phyloP scores from a whole-genome alignment of 2,888 invertebrate species.

The Chrysomela aeneicollis region DNA sequence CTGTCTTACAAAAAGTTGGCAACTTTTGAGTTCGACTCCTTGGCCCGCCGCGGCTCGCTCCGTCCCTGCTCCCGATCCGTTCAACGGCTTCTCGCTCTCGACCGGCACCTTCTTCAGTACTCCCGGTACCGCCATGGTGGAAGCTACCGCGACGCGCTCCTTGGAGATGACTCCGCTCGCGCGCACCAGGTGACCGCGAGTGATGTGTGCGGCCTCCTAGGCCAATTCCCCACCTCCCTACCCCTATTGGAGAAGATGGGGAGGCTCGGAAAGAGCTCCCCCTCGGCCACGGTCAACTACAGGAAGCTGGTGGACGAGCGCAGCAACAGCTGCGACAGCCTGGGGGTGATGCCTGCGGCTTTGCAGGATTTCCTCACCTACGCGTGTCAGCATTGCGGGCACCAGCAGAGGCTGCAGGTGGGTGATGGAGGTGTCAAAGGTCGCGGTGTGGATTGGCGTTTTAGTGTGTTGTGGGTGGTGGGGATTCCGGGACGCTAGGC shows the following conservation, averaged over 20 bases:
- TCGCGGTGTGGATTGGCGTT: no score
- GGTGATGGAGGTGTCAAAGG: slow-evolving; percentile 1
- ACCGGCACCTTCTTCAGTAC: slow-evolving; percentile 28
- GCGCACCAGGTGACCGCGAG: background rate
- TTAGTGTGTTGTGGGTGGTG: no score
- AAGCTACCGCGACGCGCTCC: background rate
- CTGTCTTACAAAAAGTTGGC: no score
- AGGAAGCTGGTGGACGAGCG: slow-evolving; percentile 68
- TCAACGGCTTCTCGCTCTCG: slow-evolving; percentile 31
- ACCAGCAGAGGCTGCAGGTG: slow-evolving; percentile 69
- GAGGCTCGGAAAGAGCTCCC: slow-evolving; percentile 61
- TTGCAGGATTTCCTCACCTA: slow-evolving; percentile 68
- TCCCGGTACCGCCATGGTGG: slow-evolving; percentile 19
- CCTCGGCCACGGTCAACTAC: slow-evolving; percentile 66
- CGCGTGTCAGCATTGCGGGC: slow-evolving; percentile 69
- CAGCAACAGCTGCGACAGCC: slow-evolving; percentile 55
- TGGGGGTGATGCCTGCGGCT: slow-evolving; percentile 63
- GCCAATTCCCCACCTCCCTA: no score
- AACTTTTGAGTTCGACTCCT: no score
- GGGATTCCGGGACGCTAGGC: no score
- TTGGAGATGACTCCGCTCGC: no score
- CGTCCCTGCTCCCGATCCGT: slow-evolving; percentile 39
- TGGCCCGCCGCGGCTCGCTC: background rate
- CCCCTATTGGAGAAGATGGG: slow-evolving; percentile 63
- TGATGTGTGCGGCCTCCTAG: slow-evolving; percentile 16